These are phyloP conservation scores for Passer domesticus DNA, from an alignment of 2,113 vertebrate species.

Conservation along the genomic window DNA sequence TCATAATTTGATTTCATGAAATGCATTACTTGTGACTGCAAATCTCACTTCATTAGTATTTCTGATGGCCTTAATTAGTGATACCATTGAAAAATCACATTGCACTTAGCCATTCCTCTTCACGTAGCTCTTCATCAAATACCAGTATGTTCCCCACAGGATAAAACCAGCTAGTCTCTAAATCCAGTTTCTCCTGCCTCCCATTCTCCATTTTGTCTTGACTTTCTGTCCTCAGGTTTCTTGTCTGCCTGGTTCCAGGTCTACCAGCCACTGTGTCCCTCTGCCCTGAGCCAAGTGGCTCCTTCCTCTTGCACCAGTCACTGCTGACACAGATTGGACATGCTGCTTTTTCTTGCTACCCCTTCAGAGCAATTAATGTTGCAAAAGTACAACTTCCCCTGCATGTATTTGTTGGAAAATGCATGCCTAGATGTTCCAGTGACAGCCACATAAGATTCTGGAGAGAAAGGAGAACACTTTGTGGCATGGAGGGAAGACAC, in stretches of 20 bases:
- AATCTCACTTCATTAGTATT: background rate
- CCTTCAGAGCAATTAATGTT: background rate
- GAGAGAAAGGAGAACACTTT: background rate
- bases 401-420: background rate
- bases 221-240: background rate
- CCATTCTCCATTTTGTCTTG: background rate
- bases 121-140: background rate
- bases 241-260: background rate
- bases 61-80: background rate
- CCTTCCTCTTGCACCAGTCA: background rate
- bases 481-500: fast-evolving
- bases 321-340: background rate
- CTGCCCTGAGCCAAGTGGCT: background rate
- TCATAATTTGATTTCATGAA: background rate
- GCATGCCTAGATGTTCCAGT: background rate
- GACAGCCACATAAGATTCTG: background rate
- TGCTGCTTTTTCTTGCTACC: background rate
- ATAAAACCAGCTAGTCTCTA: background rate
- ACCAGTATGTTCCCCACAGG: background rate
- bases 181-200: background rate
- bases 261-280: background rate
- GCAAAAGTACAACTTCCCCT: background rate
- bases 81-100: background rate
- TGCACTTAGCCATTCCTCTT: background rate
- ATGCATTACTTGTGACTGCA: background rate